Base-by-base conservation (phyloP, 53 echinoderm and acorn worm genomes). In the Glandiceps talaboti region DNA sequence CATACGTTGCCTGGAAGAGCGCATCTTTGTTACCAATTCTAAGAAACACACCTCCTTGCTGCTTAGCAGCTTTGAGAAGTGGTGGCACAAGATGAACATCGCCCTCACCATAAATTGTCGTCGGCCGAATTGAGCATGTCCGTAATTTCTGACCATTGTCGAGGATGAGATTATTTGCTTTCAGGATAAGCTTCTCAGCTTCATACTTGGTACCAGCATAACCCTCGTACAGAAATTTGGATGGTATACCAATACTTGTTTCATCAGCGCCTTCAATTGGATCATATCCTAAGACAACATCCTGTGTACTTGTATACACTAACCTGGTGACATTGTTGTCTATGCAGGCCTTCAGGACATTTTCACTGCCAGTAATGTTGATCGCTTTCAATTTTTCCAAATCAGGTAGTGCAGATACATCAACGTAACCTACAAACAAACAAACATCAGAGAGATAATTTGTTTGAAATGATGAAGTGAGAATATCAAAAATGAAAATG, bases 81-180 rank as follows among this genome's bases (percentile, higher is more conserved):
- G 73, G 73, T 28, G 32, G 73, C 0, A 33, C 27, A 1, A 80
- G 28, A 30, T 81, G 76, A 0, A 32, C 28, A 33, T 91, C 91
- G 0, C 86, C 91, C 81, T 91, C 88, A 0, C 91, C 91, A 31
- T 88, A 91, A 1, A 91, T 75, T 0, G 83, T 33, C 1, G 83
- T 75, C 0, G 86, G 86, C 45, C 91, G 83, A 14, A 91, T 75
- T 0, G 86, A 78, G 33, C 91, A 91, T 12, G 88, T 91, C 31
- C 73, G 32, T 0, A 91, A 76, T n/a, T 78, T 83, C 32, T 86
- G 78, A 26, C 88, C 86, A 29, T 91, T 88, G 27, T 81, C 33
- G 27, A 91, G 33, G 45, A 73, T 80, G 0, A 29, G 75, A 32
- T 83, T 81, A 29, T 88, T 83, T 14, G 91, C 91, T 6, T 86